A percentile compares a stretch with the other conserved stretches of the same genome.
phyloP scores from a whole-genome alignment of 2,113 vertebrate genomes.

The Urocolius indicus region DNA sequence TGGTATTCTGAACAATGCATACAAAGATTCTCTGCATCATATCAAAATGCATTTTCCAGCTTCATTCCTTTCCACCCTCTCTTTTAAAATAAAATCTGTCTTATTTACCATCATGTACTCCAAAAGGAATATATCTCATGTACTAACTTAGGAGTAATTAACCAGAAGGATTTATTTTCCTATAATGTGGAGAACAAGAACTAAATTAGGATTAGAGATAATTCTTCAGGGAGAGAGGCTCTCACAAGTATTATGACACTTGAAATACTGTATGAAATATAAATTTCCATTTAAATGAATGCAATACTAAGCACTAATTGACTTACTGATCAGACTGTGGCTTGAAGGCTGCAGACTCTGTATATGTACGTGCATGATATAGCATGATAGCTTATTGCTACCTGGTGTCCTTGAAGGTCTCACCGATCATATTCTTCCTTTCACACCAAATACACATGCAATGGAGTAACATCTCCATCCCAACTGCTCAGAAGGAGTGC shows the following conservation, averaged over 20 bases:
- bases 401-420: not conserved
- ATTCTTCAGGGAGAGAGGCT: not conserved
- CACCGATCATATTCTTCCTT: not conserved
- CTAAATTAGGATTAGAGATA: not conserved
- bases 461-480: not conserved
- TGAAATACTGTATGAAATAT: not conserved
- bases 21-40: not conserved
- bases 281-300: not conserved
- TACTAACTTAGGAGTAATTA: not conserved
- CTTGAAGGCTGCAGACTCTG: not conserved
- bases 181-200: too few relatives aligned
- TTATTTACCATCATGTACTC: not conserved
- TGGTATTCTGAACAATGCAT: not conserved
- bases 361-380: not conserved
- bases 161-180: too few relatives aligned
- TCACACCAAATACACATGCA: not conserved
- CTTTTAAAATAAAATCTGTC: not conserved
- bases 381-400: not conserved
- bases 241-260: not conserved
- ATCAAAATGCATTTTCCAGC: not conserved
- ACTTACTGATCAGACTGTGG: not conserved
- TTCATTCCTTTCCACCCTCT: not conserved
- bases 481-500: fast-evolving
- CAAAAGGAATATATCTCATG: not conserved
- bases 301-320: not conserved